Base-by-base conservation (phyloP, 2,797 vertebrate species). In the Gouania willdenowi region DNA sequence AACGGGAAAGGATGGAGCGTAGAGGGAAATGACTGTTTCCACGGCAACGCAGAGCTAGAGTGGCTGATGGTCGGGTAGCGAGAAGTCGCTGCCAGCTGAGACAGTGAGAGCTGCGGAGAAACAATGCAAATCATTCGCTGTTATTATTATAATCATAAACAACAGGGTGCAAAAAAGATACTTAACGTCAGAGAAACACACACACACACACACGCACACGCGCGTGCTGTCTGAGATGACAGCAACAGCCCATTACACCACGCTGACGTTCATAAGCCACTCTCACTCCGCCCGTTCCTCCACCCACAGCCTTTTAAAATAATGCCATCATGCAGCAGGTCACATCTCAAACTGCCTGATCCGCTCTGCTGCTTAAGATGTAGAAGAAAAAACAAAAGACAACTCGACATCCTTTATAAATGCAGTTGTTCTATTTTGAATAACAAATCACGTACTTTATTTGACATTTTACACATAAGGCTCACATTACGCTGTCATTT, bases 91-190 rank as follows among this genome's bases (percentile, higher is more conserved):
- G 57, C 88, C 42, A 97, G 87, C 87, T 96, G 93, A 69, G 94
- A 96, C 15, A 93, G 82, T 0, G 94, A 94, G 42, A 95, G 78
- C 95, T 98, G 87, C n/a, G 50, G 73, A 57, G 71, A 77, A 75
- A 83, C 69, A 80, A 78, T 57, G 56, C 64, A 73, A 71, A 83
- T 63, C 39, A 75, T 59, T 75, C 20, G 12, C 52, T 49, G 59
- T 76, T 81, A 67, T 75, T 71, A 77, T 73, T 49, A 57, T 52
- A 39, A 67, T 75, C 67, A 67, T 42, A 39, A 69, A 66, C 51
- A 75, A 58, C 49, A 32, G 58, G 32, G 39, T 41, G 64, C 41
- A 55, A 54, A 38, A n/a, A 60, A 66, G 60, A 51, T 26, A 50
- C 38, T 55, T 69, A 34, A 46, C 9, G 13, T 37, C 44, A 26